Conservation (phyloP, 2,888 invertebrate species). For the Abrostola tripartita region DNA sequence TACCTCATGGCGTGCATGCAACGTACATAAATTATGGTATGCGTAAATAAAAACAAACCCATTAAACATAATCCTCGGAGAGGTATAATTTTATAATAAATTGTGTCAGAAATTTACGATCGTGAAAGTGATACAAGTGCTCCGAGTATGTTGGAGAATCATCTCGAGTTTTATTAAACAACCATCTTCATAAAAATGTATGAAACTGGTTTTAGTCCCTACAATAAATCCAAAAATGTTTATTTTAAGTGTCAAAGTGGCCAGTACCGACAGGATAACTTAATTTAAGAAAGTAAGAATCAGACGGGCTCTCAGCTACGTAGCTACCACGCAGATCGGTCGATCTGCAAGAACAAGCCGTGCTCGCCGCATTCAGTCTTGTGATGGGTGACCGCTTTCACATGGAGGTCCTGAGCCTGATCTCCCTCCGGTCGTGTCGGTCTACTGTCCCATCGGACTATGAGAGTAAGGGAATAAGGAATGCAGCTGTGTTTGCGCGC, state of each 20-base stretch:
- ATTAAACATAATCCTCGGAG: neutral
- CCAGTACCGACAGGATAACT: neutral
- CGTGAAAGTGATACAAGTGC: conserved; percentile 3
- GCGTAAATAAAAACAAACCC: neutral
- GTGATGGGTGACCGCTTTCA: no score
- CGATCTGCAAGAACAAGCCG: no score
- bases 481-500: no score
- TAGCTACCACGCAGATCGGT: no score
- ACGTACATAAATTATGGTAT: neutral
- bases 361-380: no score
- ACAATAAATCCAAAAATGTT: neutral
- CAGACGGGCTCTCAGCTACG: no score
- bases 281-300: no score
- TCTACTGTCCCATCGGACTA: no score
- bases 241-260: neutral
- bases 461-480: no score
- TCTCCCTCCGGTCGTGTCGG: no score
- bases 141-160: neutral
- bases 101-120: neutral
- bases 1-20: neutral
- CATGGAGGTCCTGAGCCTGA: no score
- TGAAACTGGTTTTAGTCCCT: neutral
- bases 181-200: neutral
- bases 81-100: conserved; percentile 4
- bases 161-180: conserved; percentile 6